phyloP scores from a whole-genome alignment of 2,888 invertebrate species.

The Brenthis daphne region DNA sequence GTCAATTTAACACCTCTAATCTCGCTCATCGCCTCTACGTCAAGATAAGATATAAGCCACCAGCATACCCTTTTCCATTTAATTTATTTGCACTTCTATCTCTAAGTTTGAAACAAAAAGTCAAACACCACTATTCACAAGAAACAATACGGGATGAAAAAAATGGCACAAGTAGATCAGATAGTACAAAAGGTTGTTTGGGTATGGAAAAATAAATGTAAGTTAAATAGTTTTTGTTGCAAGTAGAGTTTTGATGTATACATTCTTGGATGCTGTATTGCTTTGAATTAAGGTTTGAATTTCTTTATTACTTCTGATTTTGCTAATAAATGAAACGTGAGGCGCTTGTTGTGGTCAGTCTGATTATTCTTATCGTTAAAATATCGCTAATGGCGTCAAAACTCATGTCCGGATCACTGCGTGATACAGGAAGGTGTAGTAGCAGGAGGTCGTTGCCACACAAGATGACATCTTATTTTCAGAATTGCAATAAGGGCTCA shows the following conservation, averaged over 20 bases:
- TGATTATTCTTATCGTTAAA: constrained; percentile 74
- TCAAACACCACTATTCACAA: constrained; percentile 61
- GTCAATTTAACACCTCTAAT: constrained; percentile 67
- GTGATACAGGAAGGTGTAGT: constrained; percentile 76
- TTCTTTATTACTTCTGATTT: constrained; percentile 28
- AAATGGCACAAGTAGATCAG: constrained; percentile 72
- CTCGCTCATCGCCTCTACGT: constrained; percentile 54
- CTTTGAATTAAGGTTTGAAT: constrained; percentile 41
- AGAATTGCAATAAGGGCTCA: constrained; percentile 58
- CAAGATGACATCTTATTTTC: constrained; percentile 72
- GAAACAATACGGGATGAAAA: constrained; percentile 69
- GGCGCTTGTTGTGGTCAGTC: constrained; percentile 64
- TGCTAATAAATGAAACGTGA: constrained; percentile 35
- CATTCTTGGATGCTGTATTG: constrained; percentile 12
- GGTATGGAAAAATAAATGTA: constrained; percentile 66
- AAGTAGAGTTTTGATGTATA: constrained; percentile 39
- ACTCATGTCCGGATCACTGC: constrained; percentile 74
- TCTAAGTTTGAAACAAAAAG: constrained; percentile 70
- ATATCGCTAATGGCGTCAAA: constrained; percentile 78
- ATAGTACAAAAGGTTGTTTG: constrained; percentile 72
- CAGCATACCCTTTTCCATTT: constrained; percentile 58
- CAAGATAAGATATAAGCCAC: constrained; percentile 61
- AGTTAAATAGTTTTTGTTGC: constrained; percentile 68
- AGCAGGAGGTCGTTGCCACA: constrained; percentile 70
- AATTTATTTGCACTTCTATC: constrained; percentile 72